A percentile compares a stretch with the other conserved stretches of the same genome.
These are phyloP conservation scores for Ophioderma brevispina DNA, from an alignment of 35 echinoderm and acorn worm species.

Conservation along the genomic window DNA sequence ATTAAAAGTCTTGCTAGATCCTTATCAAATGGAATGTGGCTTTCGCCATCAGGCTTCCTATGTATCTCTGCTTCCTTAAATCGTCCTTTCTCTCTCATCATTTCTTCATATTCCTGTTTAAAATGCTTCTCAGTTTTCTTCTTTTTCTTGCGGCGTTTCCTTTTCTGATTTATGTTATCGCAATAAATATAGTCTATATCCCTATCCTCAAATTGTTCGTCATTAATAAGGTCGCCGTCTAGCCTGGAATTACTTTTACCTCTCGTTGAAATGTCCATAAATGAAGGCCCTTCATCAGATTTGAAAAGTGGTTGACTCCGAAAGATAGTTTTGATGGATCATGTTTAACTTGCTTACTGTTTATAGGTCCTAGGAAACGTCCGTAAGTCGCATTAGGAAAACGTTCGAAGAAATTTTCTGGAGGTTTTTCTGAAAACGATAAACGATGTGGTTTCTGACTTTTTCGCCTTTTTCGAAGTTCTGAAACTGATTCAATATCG, in stretches of 20 bases:
- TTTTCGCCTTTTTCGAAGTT: not conserved
- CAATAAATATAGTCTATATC: not conserved
- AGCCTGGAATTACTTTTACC: not conserved
- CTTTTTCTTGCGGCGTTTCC: not conserved
- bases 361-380: not conserved
- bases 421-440: not conserved
- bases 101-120: not conserved
- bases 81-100: not conserved
- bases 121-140: not conserved
- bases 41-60: not conserved
- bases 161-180: not conserved
- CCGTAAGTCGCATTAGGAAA: not conserved
- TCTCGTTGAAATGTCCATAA: not conserved
- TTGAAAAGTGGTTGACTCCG: not conserved
- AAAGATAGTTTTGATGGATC: not conserved
- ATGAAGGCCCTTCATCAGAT: not conserved
- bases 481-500: not conserved
- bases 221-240: not conserved
- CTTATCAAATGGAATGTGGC: not conserved
- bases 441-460: not conserved
- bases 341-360: constrained; percentile 22
- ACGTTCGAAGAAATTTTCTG: not conserved
- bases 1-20: not conserved
- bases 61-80: not conserved
- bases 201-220: constrained; percentile 37